Evolutionary conservation across 2,113 vertebrate genomes (phyloP).

Genomic region (Hyperoodon ampullatus): DNA sequence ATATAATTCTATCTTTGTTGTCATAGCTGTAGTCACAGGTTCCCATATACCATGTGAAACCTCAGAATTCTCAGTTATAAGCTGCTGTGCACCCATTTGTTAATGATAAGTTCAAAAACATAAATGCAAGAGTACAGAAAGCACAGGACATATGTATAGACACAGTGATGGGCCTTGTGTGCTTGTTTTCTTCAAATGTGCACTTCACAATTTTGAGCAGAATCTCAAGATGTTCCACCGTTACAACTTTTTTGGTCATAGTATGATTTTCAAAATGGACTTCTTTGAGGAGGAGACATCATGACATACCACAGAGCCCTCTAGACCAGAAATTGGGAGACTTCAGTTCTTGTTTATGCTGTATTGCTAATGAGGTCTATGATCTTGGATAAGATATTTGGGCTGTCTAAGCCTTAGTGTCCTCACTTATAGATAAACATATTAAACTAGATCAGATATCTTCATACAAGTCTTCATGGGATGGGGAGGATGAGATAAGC

Average conservation of each 20-base stretch:
- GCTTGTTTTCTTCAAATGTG: background rate
- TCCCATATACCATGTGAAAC: background rate
- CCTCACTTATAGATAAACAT: background rate
- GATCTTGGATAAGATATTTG: background rate
- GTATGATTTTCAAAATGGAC: background rate
- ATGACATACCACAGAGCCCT: background rate
- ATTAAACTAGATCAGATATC: background rate
- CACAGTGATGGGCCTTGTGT: background rate
- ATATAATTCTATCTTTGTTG: background rate
- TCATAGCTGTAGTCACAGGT: background rate
- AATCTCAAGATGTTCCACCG: background rate
- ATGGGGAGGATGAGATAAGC: background rate
- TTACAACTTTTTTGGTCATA: background rate
- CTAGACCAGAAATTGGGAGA: background rate
- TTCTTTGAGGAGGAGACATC: background rate
- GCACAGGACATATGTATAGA: background rate
- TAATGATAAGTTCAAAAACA: background rate
- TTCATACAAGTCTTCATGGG: background rate
- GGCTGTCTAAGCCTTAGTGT: background rate
- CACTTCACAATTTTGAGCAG: background rate
- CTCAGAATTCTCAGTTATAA: background rate
- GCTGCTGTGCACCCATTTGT: background rate
- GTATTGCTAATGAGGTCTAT: background rate
- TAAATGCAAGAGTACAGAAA: background rate
- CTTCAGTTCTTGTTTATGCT: background rate